Conservation (phyloP, 2,797 vertebrate genomes). For the Hypotaenidia philippensis region DNA sequence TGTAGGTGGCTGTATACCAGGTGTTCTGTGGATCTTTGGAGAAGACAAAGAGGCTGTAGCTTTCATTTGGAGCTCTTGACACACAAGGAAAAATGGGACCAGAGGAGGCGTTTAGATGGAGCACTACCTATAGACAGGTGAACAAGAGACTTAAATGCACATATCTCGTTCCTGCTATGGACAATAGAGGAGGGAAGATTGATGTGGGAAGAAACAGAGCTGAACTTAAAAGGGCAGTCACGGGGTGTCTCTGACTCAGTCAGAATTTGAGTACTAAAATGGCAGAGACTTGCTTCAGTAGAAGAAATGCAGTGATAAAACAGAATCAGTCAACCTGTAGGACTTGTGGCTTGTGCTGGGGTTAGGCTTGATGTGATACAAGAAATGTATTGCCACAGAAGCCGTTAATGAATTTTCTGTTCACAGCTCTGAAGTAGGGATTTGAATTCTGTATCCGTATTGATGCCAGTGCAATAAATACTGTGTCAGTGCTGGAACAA, state of each 20-base stretch:
- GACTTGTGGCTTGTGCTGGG: not conserved
- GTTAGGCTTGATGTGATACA: not conserved
- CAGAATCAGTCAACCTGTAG: not conserved
- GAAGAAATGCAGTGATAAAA: not conserved
- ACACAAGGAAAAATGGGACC: not conserved
- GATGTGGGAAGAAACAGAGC: not conserved
- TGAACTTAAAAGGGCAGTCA: not conserved
- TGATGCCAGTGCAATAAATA: not conserved
- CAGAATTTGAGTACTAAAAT: not conserved
- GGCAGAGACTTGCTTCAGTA: not conserved
- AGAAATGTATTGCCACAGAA: not conserved
- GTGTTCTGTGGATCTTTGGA: not conserved
- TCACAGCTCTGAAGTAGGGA: not conserved
- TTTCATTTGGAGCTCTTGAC: not conserved
- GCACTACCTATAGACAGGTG: not conserved
- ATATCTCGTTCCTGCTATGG: not conserved
- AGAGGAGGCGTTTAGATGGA: not conserved
- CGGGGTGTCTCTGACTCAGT: not conserved
- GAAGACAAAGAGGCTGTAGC: not conserved
- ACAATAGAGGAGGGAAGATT: not conserved
- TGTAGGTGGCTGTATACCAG: not conserved
- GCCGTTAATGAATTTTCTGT: not conserved
- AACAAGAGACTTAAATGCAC: not conserved
- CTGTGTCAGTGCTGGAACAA: not conserved
- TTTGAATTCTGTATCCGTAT: not conserved